Base-by-base conservation (phyloP, 1,140 invertebrate genomes). In the Schlechtendalia chinensis region DNA sequence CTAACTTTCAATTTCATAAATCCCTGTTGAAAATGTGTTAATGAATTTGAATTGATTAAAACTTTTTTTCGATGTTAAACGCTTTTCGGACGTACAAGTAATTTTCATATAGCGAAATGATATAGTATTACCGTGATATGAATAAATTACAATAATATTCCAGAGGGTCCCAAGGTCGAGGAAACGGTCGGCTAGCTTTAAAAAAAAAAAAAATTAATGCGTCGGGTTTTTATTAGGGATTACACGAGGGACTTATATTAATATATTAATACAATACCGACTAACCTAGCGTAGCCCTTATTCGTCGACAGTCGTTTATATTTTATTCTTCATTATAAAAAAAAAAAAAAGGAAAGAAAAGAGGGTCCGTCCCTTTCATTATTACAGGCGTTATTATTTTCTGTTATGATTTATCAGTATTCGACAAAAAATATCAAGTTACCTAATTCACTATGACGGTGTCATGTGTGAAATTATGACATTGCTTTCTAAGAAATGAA, bases 131-230 rank as follows among this genome's bases (percentile, higher is more conserved):
- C 17, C n/a, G 32, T 11, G 5, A 27, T 63, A 72, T 50, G 65
- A 69, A 69, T 69, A 69, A 69, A 72, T 72, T 72, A 72, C 24
- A n/a, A 72, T 32, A 29, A 54, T 72, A 72, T 54, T 72, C 17
- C 24, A 54, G 17, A 8, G 47, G 17, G 47, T 14, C 47, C 47
- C 45, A 11, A 53, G 69, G 17, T 29, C n/a, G 17, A 53, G 19
- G 24, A 53, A 72, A 54, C 69, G 47, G 69, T 72, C 29, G 50
- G 69, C 50, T 72, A 19, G 69, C 24, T 8, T 3, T 22, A 14
- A 72, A 54, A 29, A 29, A 32, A 63, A 32, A 17, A 12, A 63
- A 72, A 29, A 54, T 71, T 27, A 72, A 72, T 72, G 47, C 17
- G 27, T 29, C 24, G 50, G 27, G 27, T 71, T 72, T 24, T 72